Base-by-base conservation (phyloP, 2,888 invertebrate genomes). In the Pseudococcus jackbeardsleyi region DNA sequence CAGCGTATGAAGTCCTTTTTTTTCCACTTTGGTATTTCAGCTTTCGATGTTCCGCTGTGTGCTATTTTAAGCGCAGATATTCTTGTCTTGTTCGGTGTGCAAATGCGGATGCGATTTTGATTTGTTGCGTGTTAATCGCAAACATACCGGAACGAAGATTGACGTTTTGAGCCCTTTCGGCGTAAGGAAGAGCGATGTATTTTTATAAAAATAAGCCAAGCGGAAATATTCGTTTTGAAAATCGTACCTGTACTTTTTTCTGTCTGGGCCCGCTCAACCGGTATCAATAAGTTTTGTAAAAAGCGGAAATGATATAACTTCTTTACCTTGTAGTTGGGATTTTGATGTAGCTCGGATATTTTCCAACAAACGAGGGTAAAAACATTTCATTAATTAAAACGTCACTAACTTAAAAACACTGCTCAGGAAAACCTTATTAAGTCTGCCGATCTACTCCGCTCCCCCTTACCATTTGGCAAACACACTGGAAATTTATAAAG, bases 331-430 rank as follows among this genome's bases (percentile, higher is more conserved):
- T 22, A 64, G 64, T 64, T 64, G 22, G 22, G 64, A 64, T 64
- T 64, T 64, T 64, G 64, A 64, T 64, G 64, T 82, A 46, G 19
- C 79, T 82, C 19, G 46, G 26, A 72, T 72, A 72, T 82, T 82
- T 82, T 46, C 46, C 46, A 17, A 33, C 79, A 39, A 82, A 46
- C 79, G 79, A 77, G 77, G 77, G 46, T 33, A 82, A 82, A 82
- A 82, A 82, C 79, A 82, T 82, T 82, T 82, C 79, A 82, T 82
- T 82, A 82, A 82, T 46, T 82, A 82, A 79, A 82, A 82, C 79
- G 79, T 82, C 79, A 82, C 79, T 46, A 82, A 82, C 79, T 82
- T 46, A 82, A 19, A 19, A 82, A 82, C 64, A 64, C 79, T 19
- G 46, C 79, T 64, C 22, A 22, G 22, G 19, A 82, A 82, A 82